These are phyloP conservation scores for Oligia latruncula DNA, from an alignment of 2,888 invertebrate genomes.

Conservation along the genomic window DNA sequence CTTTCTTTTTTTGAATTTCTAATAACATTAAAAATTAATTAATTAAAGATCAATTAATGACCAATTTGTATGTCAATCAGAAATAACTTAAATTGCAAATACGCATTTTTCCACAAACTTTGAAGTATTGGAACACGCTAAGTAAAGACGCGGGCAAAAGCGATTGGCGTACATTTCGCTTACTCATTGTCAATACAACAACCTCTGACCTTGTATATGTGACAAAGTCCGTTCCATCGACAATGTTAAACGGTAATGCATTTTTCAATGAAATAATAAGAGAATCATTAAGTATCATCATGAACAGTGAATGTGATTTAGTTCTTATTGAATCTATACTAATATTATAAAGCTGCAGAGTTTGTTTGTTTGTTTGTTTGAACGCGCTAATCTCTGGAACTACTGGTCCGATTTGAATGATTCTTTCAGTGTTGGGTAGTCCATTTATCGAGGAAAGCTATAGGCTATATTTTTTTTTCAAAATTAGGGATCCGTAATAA, in stretches of 20 bases:
- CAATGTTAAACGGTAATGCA: conserved; percentile 6
- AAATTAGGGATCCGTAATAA: too few species aligned
- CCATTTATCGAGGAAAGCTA: too few species aligned
- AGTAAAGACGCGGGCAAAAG: background rate
- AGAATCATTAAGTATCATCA: background rate
- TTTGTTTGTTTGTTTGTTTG: too few species aligned
- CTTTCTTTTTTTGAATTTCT: background rate
- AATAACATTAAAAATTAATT: background rate
- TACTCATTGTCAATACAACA: conserved; percentile 44
- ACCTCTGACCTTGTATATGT: conserved; percentile 58
- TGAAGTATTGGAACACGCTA: background rate
- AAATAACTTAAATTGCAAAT: background rate
- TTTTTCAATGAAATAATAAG: conserved; percentile 21
- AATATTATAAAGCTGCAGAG: too few species aligned
- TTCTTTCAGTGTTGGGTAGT: too few species aligned
- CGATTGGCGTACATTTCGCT: conserved; percentile 34
- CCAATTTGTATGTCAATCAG: background rate
- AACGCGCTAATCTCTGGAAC: too few species aligned
- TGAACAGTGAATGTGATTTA: conserved; percentile 7
- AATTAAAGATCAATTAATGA: background rate
- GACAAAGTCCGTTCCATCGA: conserved; percentile 60
- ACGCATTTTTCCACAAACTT: background rate
- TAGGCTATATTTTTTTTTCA: too few species aligned
- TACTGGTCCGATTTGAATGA: too few species aligned
- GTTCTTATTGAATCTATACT: background rate